A percentile compares a stretch with the other conserved stretches of the same genome.
Conservation (phyloP, 2,888 invertebrate genomes). For the Pasiphila rectangulata region DNA sequence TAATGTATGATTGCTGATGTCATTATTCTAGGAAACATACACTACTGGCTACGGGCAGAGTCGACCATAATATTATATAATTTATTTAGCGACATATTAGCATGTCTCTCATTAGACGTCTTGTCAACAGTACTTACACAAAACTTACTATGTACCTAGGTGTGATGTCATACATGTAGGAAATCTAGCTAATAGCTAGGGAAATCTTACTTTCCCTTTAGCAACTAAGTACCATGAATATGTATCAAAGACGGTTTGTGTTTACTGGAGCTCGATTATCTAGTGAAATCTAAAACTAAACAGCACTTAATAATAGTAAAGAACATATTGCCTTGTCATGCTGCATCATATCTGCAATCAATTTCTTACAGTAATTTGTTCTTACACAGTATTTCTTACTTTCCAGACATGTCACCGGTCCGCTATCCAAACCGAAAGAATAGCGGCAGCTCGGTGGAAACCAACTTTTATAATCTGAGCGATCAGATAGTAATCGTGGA, state of each 20-base stretch:
- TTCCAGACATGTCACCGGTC: slow-evolving; percentile 83
- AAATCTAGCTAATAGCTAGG: slow-evolving; percentile 27
- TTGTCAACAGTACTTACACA: slow-evolving; percentile 14
- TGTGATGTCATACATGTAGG: slow-evolving; percentile 25
- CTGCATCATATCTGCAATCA: background rate
- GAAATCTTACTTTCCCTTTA: slow-evolving; percentile 40
- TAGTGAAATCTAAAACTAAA: slow-evolving; percentile 7
- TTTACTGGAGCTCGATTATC: slow-evolving; percentile 30
- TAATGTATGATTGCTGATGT: slow-evolving; percentile 9
- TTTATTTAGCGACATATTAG: background rate
- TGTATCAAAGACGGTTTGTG: slow-evolving; percentile 31
- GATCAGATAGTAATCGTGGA: slow-evolving; percentile 82
- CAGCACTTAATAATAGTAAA: too few species aligned
- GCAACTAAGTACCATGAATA: slow-evolving; percentile 34
- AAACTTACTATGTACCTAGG: background rate
- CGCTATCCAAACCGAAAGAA: slow-evolving; percentile 83
- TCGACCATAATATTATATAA: too few species aligned
- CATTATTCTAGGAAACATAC: slow-evolving; percentile 15
- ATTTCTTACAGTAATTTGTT: slow-evolving; percentile 3
- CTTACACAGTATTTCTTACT: slow-evolving; percentile 32
- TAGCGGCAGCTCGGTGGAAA: slow-evolving; percentile 83
- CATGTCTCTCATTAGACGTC: slow-evolving; percentile 13
- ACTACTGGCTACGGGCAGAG: background rate
- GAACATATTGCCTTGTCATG: background rate
- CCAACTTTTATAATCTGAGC: slow-evolving; percentile 84